Conservation (phyloP, 2,113 vertebrate species). For the Harpagus bidentatus region DNA sequence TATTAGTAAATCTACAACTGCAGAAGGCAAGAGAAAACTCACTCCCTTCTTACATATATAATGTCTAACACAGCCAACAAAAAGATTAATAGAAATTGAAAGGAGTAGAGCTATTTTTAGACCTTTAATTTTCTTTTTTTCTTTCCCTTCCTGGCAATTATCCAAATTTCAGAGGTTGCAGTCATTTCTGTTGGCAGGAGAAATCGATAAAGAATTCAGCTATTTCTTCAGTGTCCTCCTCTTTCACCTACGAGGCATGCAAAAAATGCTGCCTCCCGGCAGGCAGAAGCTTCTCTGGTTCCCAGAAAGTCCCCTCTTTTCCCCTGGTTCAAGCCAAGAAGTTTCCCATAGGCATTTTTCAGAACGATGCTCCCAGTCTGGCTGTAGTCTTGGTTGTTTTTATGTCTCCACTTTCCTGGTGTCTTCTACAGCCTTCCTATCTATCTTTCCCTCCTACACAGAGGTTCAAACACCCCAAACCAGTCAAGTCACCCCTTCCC, state of each 20-base stretch:
- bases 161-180: background rate
- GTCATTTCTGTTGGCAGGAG: background rate
- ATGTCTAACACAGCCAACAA: background rate
- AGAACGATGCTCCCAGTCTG: background rate
- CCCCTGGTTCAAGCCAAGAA: background rate
- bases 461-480: background rate
- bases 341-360: background rate
- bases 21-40: background rate
- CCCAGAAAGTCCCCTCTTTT: background rate
- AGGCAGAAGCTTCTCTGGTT: background rate
- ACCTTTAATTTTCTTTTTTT: background rate
- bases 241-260: background rate
- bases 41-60: background rate
- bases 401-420: background rate
- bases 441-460: background rate
- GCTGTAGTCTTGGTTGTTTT: background rate
- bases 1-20: background rate
- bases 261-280: background rate
- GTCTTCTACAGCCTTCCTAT: background rate
- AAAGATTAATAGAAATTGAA: background rate
- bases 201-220: background rate
- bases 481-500: background rate
- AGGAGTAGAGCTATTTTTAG: background rate
- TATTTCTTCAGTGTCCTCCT: background rate
- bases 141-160: background rate